phyloP scores from a whole-genome alignment of 2,113 vertebrate species.

The Hydropotes inermis region DNA sequence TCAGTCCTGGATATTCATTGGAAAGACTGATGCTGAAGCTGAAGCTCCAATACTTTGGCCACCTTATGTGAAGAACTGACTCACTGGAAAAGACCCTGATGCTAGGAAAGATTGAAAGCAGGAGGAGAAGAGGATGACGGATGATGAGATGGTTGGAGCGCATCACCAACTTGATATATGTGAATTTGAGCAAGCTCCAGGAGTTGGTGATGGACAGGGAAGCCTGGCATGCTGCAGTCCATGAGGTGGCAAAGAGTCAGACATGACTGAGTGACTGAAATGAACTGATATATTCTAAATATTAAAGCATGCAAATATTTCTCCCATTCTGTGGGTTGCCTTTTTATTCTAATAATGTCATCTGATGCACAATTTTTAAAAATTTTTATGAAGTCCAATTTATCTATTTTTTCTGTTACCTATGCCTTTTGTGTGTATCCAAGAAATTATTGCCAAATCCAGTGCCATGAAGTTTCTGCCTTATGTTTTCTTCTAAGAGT shows the following conservation, averaged over 20 bases:
- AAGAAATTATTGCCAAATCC: neutral
- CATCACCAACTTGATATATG: neutral
- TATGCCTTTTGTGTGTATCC: neutral
- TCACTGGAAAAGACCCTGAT: neutral
- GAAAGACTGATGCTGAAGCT: neutral
- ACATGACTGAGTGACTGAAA: neutral
- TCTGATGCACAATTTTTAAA: neutral
- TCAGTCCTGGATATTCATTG: neutral
- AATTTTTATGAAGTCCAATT: neutral
- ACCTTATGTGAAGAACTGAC: neutral
- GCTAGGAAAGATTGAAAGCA: neutral
- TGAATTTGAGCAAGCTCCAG: neutral
- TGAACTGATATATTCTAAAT: neutral
- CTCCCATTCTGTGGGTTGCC: neutral
- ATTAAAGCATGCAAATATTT: neutral
- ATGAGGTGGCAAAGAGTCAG: neutral
- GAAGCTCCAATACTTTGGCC: neutral
- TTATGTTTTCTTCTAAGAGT: neutral
- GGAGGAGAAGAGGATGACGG: neutral
- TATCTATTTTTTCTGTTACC: neutral
- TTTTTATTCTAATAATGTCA: neutral
- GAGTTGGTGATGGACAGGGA: neutral
- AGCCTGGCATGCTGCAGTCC: neutral
- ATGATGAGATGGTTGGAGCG: neutral
- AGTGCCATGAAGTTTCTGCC: neutral